These are phyloP conservation scores for Pycnonotus jocosus DNA, from an alignment of 2,113 vertebrate species.

Conservation along the genomic window DNA sequence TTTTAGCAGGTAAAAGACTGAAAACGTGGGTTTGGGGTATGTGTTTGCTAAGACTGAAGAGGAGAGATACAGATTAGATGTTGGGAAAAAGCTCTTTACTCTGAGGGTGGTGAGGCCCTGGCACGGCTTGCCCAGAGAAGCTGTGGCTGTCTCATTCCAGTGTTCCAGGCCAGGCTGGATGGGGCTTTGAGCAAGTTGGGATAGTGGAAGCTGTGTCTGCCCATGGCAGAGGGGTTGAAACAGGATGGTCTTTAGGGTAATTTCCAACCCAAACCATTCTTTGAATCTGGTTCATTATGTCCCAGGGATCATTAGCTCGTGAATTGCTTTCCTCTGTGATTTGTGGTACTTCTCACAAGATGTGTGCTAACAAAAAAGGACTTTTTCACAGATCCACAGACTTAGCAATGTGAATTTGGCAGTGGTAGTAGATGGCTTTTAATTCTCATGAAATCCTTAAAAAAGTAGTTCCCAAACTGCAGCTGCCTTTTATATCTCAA, in stretches of 20 bases:
- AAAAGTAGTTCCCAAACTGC: neutral
- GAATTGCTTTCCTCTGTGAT: neutral
- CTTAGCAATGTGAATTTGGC: neutral
- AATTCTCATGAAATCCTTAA: neutral
- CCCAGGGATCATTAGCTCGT: fast-evolving
- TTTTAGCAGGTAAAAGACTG: neutral
- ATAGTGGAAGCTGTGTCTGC: neutral
- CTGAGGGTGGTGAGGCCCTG: neutral
- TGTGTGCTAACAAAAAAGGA: neutral
- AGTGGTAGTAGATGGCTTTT: neutral
- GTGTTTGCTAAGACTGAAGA: neutral
- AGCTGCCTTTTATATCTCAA: neutral
- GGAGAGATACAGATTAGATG: neutral
- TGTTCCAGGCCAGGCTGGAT: neutral
- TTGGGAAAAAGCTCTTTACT: neutral
- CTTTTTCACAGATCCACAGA: neutral
- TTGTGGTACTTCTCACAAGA: neutral
- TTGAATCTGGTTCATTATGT: neutral
- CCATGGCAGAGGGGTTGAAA: neutral
- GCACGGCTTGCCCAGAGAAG: neutral
- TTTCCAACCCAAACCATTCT: neutral
- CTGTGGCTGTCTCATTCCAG: neutral
- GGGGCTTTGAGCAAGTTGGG: neutral
- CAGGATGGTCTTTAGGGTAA: neutral
- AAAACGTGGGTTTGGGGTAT: fast-evolving